These are phyloP conservation scores for Hypotaenidia okinawae DNA, from an alignment of 2,797 vertebrate species.

Conservation along the genomic window DNA sequence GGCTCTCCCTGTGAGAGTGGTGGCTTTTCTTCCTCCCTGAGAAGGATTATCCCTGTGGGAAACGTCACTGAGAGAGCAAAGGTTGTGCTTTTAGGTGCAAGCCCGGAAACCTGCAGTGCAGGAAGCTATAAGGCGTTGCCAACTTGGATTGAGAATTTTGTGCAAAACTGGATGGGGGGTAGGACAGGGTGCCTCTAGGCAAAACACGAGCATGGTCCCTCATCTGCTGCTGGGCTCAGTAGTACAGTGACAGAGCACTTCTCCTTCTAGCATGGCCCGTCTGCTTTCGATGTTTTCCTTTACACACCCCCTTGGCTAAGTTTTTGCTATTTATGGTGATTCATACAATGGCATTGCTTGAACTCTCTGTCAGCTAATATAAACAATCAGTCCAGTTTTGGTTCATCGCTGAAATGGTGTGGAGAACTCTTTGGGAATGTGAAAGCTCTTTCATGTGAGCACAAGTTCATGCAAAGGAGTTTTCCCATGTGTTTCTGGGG, in stretches of 20 bases:
- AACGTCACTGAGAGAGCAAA: neutral
- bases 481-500: neutral
- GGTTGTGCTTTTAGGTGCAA: neutral
- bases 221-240: neutral
- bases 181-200: neutral
- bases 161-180: neutral
- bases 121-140: neutral
- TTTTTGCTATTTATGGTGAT: neutral
- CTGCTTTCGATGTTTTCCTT: neutral
- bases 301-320: neutral
- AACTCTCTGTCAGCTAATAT: neutral
- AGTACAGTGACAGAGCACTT: neutral
- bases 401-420: neutral
- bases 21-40: neutral
- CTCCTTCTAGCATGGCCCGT: neutral
- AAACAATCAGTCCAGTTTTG: neutral
- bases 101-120: neutral
- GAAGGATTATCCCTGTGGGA: neutral
- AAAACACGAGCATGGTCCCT: neutral
- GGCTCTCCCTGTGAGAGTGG: accelerated
- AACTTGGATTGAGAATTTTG: neutral
- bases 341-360: neutral
- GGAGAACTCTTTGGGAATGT: neutral
- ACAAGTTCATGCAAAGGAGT: neutral
- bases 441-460: neutral